phyloP scores from a whole-genome alignment of 2,797 vertebrate species.

The Premnoplex brunnescens region DNA sequence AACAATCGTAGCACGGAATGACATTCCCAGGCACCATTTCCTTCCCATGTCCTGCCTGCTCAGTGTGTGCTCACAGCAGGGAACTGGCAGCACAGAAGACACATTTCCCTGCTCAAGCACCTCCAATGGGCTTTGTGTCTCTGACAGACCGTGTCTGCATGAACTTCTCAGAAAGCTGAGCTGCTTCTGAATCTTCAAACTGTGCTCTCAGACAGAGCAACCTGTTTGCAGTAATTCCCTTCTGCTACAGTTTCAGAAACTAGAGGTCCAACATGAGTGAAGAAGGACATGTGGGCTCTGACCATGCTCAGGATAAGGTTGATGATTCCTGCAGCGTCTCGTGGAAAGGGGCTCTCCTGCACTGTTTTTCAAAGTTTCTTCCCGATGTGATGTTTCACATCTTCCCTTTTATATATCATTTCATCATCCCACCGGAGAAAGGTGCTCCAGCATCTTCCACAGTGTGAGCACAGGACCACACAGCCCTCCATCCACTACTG shows the following conservation, averaged over 20 bases:
- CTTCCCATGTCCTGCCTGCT: accelerated
- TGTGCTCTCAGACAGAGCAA: neutral
- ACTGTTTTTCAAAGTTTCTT: neutral
- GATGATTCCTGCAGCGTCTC: neutral
- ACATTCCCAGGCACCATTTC: neutral
- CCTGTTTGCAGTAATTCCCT: neutral
- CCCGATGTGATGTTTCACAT: neutral
- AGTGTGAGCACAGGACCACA: neutral
- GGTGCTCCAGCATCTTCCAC: neutral
- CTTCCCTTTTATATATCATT: neutral
- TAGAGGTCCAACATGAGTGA: neutral
- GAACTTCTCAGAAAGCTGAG: neutral
- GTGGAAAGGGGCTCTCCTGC: neutral
- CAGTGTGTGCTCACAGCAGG: neutral
- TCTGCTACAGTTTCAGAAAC: neutral
- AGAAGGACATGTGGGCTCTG: neutral
- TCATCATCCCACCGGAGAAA: neutral
- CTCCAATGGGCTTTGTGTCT: neutral
- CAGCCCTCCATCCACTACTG: neutral
- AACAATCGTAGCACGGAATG: neutral
- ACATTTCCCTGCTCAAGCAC: neutral
- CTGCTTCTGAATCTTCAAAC: neutral
- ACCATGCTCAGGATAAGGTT: neutral
- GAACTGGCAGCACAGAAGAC: neutral
- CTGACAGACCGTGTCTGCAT: neutral